Conservation (phyloP, 2,113 vertebrate species). For the Lethenteron reissneri region DNA sequence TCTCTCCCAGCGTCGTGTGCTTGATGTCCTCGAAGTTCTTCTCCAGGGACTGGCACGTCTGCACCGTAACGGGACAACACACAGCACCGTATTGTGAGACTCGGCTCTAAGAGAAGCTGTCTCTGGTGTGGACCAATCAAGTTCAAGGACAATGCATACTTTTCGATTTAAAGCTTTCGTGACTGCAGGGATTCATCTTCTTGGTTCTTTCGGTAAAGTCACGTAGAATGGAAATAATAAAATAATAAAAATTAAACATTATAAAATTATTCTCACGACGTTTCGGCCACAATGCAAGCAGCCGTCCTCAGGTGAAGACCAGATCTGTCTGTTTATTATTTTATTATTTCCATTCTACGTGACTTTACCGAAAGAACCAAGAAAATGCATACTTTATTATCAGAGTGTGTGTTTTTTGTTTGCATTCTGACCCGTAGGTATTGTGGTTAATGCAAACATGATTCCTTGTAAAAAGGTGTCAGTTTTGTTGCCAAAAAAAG, state of each 20-base stretch:
- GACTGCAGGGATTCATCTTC: constrained; percentile 6
- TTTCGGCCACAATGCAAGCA: too few species aligned
- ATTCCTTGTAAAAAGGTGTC: not conserved
- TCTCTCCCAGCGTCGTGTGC: constrained; percentile 67
- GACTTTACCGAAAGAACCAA: too few species aligned
- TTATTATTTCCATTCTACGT: too few species aligned
- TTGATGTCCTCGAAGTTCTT: constrained; percentile 97
- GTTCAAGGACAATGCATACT: constrained; percentile 17
- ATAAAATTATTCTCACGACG: too few species aligned
- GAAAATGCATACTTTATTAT: constrained; percentile 15
- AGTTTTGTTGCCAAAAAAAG: too few species aligned
- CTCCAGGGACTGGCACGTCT: constrained; percentile 52
- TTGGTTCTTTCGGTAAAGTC: too few species aligned
- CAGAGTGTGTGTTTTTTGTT: constrained; percentile 18
- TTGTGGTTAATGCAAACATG: not conserved
- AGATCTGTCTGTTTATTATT: too few species aligned
- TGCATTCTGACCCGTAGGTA: not conserved
- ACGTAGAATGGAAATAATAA: too few species aligned
- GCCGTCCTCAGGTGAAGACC: too few species aligned
- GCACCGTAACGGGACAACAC: constrained; percentile 19
- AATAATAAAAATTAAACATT: too few species aligned
- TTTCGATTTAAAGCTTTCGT: constrained; percentile 14
- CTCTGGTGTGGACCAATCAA: constrained; percentile 13
- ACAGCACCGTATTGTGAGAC: constrained; percentile 14
- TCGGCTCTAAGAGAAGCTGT: constrained; percentile 16